phyloP scores from a whole-genome alignment of 2,113 vertebrate species.

The Sigmodon hispidus region DNA sequence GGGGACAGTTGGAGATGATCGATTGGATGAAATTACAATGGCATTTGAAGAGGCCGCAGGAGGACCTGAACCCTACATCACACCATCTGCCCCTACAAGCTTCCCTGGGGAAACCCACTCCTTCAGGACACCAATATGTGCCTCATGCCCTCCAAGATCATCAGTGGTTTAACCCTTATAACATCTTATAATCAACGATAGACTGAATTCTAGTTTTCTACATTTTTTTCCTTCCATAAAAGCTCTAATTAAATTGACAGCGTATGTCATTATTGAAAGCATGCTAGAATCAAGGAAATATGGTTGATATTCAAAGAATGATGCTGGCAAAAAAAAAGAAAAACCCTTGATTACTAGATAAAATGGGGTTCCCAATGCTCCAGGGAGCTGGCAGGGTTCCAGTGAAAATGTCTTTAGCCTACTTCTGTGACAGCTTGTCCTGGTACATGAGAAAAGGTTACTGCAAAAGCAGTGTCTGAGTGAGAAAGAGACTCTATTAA shows the following conservation, averaged over 20 bases:
- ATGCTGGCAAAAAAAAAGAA: conserved; percentile 26
- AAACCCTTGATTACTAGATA: conserved; percentile 59
- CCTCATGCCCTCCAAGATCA: neutral
- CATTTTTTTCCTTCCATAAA: neutral
- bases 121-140: neutral
- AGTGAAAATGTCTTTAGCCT: conserved; percentile 25
- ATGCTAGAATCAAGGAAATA: conserved; percentile 60
- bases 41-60: neutral
- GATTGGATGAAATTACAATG: neutral
- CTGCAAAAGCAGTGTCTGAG: neutral
- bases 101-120: neutral
- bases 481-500: neutral
- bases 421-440: neutral
- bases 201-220: neutral
- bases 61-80: neutral
- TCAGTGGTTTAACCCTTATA: conserved; percentile 31
- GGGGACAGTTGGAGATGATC: conserved; percentile 20
- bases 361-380: conserved; percentile 10
- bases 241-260: conserved; percentile 62
- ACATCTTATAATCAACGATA: neutral
- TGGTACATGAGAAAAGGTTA: neutral
- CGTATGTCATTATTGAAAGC: conserved; percentile 34
- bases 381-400: conserved; percentile 46
- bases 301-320: conserved; percentile 33
- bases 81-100: neutral